Conservation (phyloP, 2,113 vertebrate genomes). For the Pachycephala philippinensis region DNA sequence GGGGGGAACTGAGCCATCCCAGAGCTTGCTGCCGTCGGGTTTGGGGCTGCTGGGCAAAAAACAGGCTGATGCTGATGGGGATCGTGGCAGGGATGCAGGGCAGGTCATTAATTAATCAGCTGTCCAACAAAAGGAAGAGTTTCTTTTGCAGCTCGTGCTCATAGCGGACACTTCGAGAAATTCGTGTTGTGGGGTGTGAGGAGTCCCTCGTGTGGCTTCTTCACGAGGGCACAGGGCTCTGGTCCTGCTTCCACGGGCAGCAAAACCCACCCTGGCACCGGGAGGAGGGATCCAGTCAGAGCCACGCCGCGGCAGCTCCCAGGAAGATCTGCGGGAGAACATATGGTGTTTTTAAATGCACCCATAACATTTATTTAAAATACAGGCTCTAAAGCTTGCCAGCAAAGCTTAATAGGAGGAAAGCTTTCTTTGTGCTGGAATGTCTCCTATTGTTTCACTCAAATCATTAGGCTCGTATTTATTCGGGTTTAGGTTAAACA, state of each 20-base stretch:
- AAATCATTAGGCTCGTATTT: neutral
- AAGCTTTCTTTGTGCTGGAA: neutral
- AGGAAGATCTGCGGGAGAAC: neutral
- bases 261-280: neutral
- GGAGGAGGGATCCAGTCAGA: neutral
- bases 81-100: neutral
- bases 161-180: neutral
- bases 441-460: neutral
- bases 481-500: neutral
- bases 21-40: neutral
- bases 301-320: neutral
- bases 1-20: neutral
- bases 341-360: conserved; percentile 46
- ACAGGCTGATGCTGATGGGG: accelerated
- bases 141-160: neutral
- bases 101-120: neutral
- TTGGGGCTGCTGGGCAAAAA: neutral
- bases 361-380: conserved; percentile 58
- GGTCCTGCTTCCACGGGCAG: neutral
- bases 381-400: conserved; percentile 18
- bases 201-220: neutral
- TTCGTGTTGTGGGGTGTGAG: accelerated
- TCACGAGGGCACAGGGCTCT: neutral
- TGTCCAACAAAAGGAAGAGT: neutral
- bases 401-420: conserved; percentile 10